These are phyloP conservation scores for human (Homo sapiens) DNA, from an alignment of 2,113 vertebrate species.

Conservation along the genomic window DNA sequence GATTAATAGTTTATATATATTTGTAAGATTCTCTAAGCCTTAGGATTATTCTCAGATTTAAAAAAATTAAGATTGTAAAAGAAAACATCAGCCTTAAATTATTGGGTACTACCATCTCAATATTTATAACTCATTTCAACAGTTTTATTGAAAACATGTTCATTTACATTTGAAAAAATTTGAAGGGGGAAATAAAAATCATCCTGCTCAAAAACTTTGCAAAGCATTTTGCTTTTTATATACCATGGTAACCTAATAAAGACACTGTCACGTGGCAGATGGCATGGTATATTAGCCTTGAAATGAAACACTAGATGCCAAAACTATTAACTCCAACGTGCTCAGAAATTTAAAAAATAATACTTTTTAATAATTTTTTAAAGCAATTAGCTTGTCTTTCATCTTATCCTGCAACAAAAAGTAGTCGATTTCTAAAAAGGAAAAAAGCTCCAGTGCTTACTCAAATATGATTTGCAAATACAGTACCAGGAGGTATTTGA, in stretches of 20 bases:
- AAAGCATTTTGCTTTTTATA: slow-evolving; percentile 69
- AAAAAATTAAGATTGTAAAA: slow-evolving; percentile 37
- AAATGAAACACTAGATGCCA: slow-evolving; percentile 67
- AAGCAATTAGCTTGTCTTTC: background rate
- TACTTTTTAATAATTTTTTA: background rate
- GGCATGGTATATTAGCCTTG: slow-evolving; percentile 58
- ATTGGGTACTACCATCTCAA: slow-evolving; percentile 28
- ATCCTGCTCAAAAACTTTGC: slow-evolving; percentile 47
- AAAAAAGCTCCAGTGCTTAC: background rate
- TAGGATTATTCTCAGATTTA: background rate
- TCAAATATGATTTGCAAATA: slow-evolving; percentile 15
- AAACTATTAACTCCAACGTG: slow-evolving; percentile 68
- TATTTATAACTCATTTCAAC: slow-evolving; percentile 49
- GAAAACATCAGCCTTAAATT: background rate
- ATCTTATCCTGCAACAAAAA: slow-evolving; percentile 27
- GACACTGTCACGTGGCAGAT: slow-evolving; percentile 63
- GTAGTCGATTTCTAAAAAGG: background rate
- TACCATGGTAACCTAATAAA: slow-evolving; percentile 70
- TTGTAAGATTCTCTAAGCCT: background rate
- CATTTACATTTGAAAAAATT: slow-evolving; percentile 48
- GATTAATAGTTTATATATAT: background rate
- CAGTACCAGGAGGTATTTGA: background rate
- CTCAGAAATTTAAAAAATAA: background rate
- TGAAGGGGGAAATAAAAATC: slow-evolving; percentile 40
- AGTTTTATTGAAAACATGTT: slow-evolving; percentile 43